Percentiles rank a stretch among this genome's conserved stretches.
These are phyloP conservation scores for Piscicola geometra DNA, from an alignment of 2,888 invertebrate species.

Conservation along the genomic window DNA sequence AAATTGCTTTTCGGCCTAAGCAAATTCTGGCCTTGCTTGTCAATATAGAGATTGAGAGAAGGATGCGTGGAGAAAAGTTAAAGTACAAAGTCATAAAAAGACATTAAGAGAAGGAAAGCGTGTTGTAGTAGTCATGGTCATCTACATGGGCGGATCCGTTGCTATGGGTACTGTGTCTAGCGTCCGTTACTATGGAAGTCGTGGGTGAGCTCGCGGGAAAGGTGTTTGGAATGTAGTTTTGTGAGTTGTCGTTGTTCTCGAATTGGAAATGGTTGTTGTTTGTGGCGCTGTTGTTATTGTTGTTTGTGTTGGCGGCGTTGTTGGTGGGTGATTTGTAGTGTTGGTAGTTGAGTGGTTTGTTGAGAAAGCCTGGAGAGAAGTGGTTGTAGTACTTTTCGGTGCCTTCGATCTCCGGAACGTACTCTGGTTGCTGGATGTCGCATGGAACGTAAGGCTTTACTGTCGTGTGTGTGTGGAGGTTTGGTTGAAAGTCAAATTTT, in stretches of 20 bases:
- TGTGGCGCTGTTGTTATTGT: not conserved
- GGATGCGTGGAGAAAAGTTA: no score
- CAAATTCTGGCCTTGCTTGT: no score
- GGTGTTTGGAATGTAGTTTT: not conserved
- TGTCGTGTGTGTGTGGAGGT: not conserved
- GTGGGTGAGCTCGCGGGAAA: no score
- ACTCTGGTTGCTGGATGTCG: conserved; percentile 12
- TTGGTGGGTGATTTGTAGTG: conserved; percentile 14
- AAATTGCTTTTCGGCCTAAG: no score
- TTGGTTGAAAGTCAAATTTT: not conserved
- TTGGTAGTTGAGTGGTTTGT: conserved; percentile 23
- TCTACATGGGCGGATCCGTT: not conserved
- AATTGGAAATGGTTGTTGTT: not conserved
- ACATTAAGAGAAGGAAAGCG: not conserved
- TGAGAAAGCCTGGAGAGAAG: conserved; percentile 29
- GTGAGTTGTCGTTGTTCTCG: not conserved
- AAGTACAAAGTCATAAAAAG: no score
- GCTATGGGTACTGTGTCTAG: not conserved
- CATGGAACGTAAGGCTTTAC: not conserved
- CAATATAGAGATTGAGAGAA: no score
- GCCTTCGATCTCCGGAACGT: conserved; percentile 9
- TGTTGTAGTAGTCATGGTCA: not conserved
- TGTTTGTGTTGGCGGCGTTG: not conserved
- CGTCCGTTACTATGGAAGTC: no score
- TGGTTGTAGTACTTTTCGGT: not conserved